Evolutionary conservation across 2,113 vertebrate species (phyloP).

Genomic region (Misgurnus anguillicaudatus): DNA sequence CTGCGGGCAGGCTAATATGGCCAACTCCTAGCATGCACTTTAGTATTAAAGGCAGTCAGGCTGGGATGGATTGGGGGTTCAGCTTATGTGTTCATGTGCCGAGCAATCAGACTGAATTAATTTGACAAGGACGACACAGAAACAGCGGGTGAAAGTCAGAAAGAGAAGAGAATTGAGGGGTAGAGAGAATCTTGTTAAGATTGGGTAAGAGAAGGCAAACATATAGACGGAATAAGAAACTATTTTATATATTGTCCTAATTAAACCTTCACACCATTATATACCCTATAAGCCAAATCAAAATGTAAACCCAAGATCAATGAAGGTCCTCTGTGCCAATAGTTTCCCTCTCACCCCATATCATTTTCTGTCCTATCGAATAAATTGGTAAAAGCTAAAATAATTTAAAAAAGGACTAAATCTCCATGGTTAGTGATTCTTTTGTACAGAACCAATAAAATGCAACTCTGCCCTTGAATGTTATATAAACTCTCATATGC

Average conservation of each 20-base stretch:
- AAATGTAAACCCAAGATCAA: too few species aligned
- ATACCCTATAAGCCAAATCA: too few species aligned
- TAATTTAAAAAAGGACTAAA: too few species aligned
- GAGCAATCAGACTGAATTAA: conserved; percentile 37
- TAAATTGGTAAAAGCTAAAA: too few species aligned
- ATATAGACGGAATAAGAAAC: conserved; percentile 10
- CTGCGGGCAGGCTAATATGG: conserved; percentile 10
- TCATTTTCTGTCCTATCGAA: too few species aligned
- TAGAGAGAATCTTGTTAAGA: neutral
- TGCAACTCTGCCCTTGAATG: neutral
- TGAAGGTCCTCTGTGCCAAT: too few species aligned
- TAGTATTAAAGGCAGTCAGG: conserved; percentile 7
- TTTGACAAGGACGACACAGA: conserved; percentile 47
- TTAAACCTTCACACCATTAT: too few species aligned
- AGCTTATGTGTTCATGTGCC: conserved; percentile 19
- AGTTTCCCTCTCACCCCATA: too few species aligned
- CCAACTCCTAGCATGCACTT: conserved; percentile 36
- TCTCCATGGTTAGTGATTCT: too few species aligned
- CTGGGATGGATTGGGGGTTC: conserved; percentile 7
- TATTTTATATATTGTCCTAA: too few species aligned
- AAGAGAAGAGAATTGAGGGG: conserved; percentile 41
- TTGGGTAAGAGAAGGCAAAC: conserved; percentile 33
- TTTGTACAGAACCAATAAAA: neutral
- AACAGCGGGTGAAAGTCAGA: conserved; percentile 55
- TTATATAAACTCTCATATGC: neutral